Base-by-base conservation (phyloP, 2,797 vertebrate species). In the Echiichthys vipera region DNA sequence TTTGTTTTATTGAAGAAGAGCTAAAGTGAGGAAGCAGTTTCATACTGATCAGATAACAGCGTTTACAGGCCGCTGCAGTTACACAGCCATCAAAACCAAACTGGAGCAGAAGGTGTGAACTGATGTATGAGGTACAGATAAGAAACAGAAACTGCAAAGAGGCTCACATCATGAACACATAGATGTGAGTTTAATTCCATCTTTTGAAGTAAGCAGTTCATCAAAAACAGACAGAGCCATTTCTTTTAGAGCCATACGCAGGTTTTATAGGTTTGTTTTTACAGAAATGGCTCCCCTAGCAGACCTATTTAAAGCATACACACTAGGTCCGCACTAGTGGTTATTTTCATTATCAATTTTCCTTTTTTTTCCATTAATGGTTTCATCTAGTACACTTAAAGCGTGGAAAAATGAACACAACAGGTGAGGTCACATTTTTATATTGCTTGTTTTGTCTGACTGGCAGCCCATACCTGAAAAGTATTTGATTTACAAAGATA, bases 21-120 rank as follows among this genome's bases (percentile, higher is more conserved):
- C 36, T 61, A 65, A 62, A 54, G 50, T 18, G 34, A 64, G 36
- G 57, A 70, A 69, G 40, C 67, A 42, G 43, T 24, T 78, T 59
- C 37, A 64, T 15, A 12, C 22, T 37, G 74, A 85, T 81, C 65
- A 63, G 65, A 81, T 71, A 71, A 75, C 39, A 34, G 34, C 2
- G 2, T 40, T 22, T 30, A 47, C 7, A 6, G 34, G 49, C 18
- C 43, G 42, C 15, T 40, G 75, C 17, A 56, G 53, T 65, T 14
- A 36, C 34, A 14, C 49, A 62, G 29, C 37, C 67, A 67, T 86
- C 68, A 65, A 55, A 63, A 76, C 7, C n/a, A 37, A 72, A 53
- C 64, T 43, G 34, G 36, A 71, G 40, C 37, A 67, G 57, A 47
- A n/a, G 25, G 22, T 67, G 50, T 49, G 66, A 47, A 67, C 45